A percentile compares a stretch with the other conserved stretches of the same genome.
These are phyloP conservation scores for Arctopsyche grandis DNA, from an alignment of 1,140 invertebrate genomes.

Conservation along the genomic window DNA sequence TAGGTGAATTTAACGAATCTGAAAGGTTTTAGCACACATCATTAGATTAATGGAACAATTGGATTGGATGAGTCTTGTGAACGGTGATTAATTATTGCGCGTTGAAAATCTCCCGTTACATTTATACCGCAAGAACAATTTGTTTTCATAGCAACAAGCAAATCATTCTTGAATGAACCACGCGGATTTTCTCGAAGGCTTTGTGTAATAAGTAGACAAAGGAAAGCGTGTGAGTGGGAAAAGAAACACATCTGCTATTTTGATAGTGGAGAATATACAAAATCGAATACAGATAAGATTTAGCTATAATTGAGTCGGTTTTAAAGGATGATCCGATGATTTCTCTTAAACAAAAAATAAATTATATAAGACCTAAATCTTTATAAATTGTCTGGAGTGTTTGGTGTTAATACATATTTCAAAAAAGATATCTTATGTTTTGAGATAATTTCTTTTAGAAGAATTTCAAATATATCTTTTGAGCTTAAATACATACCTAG, in stretches of 20 bases:
- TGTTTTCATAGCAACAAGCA: slow-evolving; percentile 26
- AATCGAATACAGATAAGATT: neutral
- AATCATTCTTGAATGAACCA: slow-evolving; percentile 29
- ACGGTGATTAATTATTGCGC: slow-evolving; percentile 28
- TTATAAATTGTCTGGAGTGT: too few species aligned
- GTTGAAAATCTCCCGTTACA: slow-evolving; percentile 20
- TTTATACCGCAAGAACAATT: slow-evolving; percentile 24
- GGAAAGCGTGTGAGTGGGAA: neutral
- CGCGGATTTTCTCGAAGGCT: neutral
- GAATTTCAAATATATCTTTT: too few species aligned
- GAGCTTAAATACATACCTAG: too few species aligned
- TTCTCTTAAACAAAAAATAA: too few species aligned
- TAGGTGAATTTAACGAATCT: too few species aligned
- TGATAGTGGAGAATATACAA: neutral
- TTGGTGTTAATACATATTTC: too few species aligned
- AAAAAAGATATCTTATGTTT: too few species aligned
- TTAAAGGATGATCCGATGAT: too few species aligned
- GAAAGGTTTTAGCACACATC: too few species aligned
- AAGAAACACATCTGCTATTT: neutral
- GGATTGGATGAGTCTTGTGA: neutral
- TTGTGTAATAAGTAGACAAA: slow-evolving; percentile 32
- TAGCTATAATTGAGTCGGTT: neutral
- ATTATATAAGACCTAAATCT: too few species aligned
- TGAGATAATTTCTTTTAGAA: too few species aligned
- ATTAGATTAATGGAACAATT: neutral